These are phyloP conservation scores for Camponotus vicinus DNA, from an alignment of 1,140 invertebrate genomes.

Conservation along the genomic window DNA sequence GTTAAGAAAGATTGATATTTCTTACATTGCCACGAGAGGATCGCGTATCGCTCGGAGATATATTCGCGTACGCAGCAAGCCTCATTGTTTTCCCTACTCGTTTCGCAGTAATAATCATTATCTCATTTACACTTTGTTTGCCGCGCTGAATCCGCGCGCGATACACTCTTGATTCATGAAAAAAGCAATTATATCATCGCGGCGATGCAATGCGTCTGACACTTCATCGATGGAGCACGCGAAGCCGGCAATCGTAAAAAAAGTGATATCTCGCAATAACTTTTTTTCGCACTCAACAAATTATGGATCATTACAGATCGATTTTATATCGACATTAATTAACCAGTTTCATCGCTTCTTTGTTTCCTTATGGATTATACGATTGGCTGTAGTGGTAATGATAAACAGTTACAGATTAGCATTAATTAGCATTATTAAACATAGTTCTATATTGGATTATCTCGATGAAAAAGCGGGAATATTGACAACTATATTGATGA, in stretches of 20 bases:
- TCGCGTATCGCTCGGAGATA: conserved; percentile 20
- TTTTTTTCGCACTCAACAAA: background rate
- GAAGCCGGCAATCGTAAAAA: background rate
- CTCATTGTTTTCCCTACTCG: conserved; percentile 36
- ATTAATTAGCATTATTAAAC: background rate
- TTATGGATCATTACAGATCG: background rate
- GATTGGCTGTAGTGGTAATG: too few relatives aligned
- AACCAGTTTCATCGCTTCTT: background rate
- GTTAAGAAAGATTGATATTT: conserved; percentile 54
- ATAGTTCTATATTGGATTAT: background rate
- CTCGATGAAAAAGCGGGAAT: background rate
- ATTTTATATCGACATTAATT: background rate
- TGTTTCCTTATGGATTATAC: too few relatives aligned
- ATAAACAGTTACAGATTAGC: background rate
- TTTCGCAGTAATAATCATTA: conserved; percentile 46
- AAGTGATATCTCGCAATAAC: background rate
- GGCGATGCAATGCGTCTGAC: conserved; percentile 4
- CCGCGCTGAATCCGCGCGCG: conserved; percentile 4
- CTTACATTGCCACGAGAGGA: conserved; percentile 34
- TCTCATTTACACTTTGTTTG: conserved; percentile 36
- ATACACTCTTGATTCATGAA: conserved; percentile 50
- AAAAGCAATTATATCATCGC: conserved; percentile 46
- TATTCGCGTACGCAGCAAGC: conserved; percentile 16
- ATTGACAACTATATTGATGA: background rate
- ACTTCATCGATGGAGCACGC: conserved; percentile 6